phyloP scores from a whole-genome alignment of 2,113 vertebrate species.

The Eudyptes chrysolophus region DNA sequence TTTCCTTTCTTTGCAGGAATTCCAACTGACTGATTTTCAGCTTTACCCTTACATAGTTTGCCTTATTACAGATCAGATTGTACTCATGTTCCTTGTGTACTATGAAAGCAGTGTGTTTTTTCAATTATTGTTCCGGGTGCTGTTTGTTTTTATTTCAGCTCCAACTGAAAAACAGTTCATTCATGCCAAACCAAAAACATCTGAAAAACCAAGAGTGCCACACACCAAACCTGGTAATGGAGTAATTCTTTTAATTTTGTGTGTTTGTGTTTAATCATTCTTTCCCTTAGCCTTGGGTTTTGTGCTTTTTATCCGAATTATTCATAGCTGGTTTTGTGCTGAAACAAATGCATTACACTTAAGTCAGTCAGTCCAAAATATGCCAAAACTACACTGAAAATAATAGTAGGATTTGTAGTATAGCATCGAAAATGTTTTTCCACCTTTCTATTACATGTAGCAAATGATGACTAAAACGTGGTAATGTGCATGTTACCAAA shows the following conservation, averaged over 20 bases:
- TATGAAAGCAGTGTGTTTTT: neutral
- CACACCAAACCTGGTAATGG: slow-evolving; percentile 72
- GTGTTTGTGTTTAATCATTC: neutral
- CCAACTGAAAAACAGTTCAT: slow-evolving; percentile 60
- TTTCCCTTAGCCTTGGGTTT: neutral
- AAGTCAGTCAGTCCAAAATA: neutral
- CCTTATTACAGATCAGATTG: neutral
- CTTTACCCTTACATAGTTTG: neutral
- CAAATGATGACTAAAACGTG: neutral
- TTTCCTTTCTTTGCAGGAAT: neutral
- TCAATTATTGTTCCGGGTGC: neutral
- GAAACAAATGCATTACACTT: neutral
- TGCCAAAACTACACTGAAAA: neutral
- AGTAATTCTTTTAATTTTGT: neutral
- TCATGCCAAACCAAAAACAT: slow-evolving; percentile 68
- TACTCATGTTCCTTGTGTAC: neutral
- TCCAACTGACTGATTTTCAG: neutral
- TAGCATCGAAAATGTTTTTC: neutral
- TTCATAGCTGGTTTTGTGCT: neutral
- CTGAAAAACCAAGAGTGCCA: slow-evolving; percentile 55
- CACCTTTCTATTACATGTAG: neutral
- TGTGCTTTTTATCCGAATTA: neutral
- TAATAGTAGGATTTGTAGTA: neutral
- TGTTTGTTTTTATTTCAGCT: slow-evolving; percentile 69
- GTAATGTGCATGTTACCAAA: neutral